Evolutionary conservation across 2,888 invertebrate genomes (phyloP), one percentile per base, ranked within the genome.

Genomic region (Erebia palarica): DNA sequence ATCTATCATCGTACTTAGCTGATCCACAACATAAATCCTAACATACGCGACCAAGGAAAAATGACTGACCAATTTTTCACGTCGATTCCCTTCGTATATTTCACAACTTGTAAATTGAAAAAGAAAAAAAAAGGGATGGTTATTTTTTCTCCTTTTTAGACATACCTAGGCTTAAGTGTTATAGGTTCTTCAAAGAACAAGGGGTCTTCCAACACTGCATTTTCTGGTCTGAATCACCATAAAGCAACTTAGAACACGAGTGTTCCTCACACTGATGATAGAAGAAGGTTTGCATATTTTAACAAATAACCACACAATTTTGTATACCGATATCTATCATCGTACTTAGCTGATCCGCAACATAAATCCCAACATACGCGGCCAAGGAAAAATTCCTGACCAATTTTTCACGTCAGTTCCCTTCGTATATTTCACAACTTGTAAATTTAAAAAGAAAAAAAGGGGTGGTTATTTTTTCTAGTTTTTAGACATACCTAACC

Each of bases 361-460:
- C 42, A 70, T 72, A 72, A 66, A 68, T 72, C 55, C 36, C 47
- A 61, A 60, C 27, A 57, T 67, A 27, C 11, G 63, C 47, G 47
- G n/a, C 57, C 44, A n/a, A 60, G 16, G 16, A 66, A 47, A 64
- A 69, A 68, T 68, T 66, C 64, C 21, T 47, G 36, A 10, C 53
- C 71, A 73, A 71, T 77, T 74, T 78, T 78, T 75, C 76, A 71
- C 65, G 68, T 75, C 67, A 9, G 74, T 76, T 75, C 75, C 53
- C 60, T 73, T 71, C 76, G 72, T 75, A 77, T 79, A 79, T 76
- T 76, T 77, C 79, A 77, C 76, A 73, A 76, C 70, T 71, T 73
- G 73, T 75, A 76, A 73, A n/a, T n/a, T n/a, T n/a, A n/a, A n/a
- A n/a, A n/a, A n/a, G n/a, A n/a, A n/a, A n/a, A n/a, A n/a, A n/a